Evolutionary conservation across 2,888 invertebrate species (phyloP).

Genomic region (Meiosimyza platycephala): DNA sequence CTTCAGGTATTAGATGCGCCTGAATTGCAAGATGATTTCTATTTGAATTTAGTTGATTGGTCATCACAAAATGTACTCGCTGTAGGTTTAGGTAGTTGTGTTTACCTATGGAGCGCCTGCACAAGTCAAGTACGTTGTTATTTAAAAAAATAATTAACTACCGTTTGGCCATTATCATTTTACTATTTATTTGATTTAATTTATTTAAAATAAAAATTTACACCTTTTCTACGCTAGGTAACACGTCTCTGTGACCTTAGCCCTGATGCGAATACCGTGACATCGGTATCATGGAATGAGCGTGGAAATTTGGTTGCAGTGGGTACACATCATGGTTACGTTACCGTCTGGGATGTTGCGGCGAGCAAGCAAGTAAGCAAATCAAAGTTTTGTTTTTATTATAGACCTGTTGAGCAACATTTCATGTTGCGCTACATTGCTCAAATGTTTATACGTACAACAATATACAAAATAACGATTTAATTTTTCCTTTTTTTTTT

Average conservation of each 20-base stretch:
- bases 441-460: too few species aligned
- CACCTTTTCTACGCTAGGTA: conserved; percentile 70
- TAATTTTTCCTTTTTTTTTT: conserved; percentile 24
- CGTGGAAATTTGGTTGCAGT: conserved; percentile 96
- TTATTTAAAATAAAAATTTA: conserved; percentile 40
- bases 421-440: not conserved
- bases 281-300: conserved; percentile 99
- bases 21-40: conserved; percentile 91
- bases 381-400: not conserved
- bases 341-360: conserved; percentile 98
- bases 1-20: conserved; percentile 63
- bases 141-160: not conserved
- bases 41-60: conserved; percentile 99
- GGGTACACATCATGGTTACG: conserved; percentile 96
- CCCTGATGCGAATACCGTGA: conserved; percentile 93
- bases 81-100: conserved; percentile 97
- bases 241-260: conserved; percentile 95
- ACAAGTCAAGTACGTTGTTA: conserved; percentile 83
- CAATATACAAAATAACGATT: too few species aligned
- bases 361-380: conserved; percentile 82
- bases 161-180: not conserved
- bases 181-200: conserved; percentile 31
- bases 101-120: conserved; percentile 98
- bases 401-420: not conserved
- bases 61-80: conserved; percentile 98